phyloP scores from a whole-genome alignment of 1,140 invertebrate genomes.

The Kradibia gibbosae region DNA sequence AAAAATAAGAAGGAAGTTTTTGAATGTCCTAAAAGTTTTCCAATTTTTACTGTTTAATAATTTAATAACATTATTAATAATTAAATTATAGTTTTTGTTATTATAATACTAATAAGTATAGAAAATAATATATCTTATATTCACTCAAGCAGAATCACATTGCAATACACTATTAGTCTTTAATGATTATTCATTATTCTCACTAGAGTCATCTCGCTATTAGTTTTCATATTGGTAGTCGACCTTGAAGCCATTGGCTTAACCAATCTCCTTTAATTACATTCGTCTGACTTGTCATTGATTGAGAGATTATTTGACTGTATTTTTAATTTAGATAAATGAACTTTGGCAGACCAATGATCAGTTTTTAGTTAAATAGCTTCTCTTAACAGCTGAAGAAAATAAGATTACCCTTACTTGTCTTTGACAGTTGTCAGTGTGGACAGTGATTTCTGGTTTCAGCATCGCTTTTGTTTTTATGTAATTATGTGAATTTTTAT shows the following conservation, averaged over 20 bases:
- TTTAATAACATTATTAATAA: too few species aligned
- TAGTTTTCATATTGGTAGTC: conserved; percentile 67
- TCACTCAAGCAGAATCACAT: too few species aligned
- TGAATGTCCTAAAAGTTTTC: too few species aligned
- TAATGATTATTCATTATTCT: conserved; percentile 64
- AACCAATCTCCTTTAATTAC: conserved; percentile 18
- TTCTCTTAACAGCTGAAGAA: conserved; percentile 65
- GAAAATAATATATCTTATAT: too few species aligned
- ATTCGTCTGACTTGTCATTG: conserved; percentile 31
- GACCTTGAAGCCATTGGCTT: conserved; percentile 58
- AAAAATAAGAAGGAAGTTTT: too few species aligned
- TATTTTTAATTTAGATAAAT: conserved; percentile 60
- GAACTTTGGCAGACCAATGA: not conserved
- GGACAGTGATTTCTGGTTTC: conserved; percentile 57
- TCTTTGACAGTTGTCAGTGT: conserved; percentile 61
- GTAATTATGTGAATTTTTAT: conserved; percentile 54
- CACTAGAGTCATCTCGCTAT: conserved; percentile 60
- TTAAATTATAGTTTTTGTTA: too few species aligned
- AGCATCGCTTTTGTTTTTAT: conserved; percentile 55
- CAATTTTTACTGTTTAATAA: too few species aligned
- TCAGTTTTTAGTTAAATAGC: conserved; percentile 53
- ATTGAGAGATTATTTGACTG: conserved; percentile 63
- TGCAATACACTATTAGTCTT: too few species aligned
- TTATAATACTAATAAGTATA: too few species aligned
- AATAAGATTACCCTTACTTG: conserved; percentile 64